Percentiles rank a stretch among this genome's conserved stretches.
These are phyloP conservation scores for Hyperopisus bebe DNA, from an alignment of 2,113 vertebrate species.

Conservation along the genomic window DNA sequence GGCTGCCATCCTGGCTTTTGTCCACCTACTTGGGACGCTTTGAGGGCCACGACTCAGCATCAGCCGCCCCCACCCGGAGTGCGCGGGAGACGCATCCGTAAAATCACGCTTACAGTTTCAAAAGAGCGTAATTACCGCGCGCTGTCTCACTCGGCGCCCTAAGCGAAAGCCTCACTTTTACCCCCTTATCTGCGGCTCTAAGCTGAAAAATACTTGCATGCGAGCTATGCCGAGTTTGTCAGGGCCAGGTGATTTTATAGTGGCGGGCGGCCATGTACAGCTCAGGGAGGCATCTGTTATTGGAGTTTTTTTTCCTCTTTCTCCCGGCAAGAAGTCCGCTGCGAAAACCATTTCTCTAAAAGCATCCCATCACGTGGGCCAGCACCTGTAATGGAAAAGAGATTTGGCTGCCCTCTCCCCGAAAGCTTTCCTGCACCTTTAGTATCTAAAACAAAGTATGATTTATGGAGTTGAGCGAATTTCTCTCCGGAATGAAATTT, in stretches of 20 bases:
- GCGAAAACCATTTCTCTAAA: not conserved
- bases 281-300: not conserved
- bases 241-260: not conserved
- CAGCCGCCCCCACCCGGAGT: not conserved
- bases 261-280: not conserved
- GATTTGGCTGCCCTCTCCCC: not conserved
- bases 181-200: not conserved
- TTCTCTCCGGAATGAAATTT: not conserved
- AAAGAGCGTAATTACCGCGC: not conserved
- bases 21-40: not conserved
- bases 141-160: not conserved
- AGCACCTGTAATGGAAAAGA: constrained; percentile 11
- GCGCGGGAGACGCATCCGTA: not conserved
- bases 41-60: not conserved
- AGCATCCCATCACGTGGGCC: not conserved
- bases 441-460: not conserved
- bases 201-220: not conserved
- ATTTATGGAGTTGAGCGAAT: not conserved
- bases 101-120: not conserved
- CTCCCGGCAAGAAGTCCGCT: not conserved
- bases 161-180: not conserved
- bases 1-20: not conserved
- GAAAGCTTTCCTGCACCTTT: not conserved
- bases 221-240: not conserved
- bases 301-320: not conserved